phyloP scores from a whole-genome alignment of 2,797 vertebrate species.

The Cyprinella venusta region DNA sequence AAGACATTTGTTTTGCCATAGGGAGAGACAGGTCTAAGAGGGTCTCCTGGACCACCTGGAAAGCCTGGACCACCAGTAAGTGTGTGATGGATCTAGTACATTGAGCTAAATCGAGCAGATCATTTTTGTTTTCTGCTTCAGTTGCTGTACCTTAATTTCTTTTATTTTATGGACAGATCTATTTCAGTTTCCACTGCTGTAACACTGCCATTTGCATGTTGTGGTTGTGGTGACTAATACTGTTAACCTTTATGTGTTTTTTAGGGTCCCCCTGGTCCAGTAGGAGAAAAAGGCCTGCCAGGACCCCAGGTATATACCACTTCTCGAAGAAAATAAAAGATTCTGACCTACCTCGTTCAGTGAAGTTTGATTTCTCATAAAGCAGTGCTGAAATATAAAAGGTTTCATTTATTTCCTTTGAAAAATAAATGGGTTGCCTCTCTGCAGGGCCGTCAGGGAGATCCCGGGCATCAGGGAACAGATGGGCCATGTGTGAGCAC shows the following conservation, averaged over 20 bases:
- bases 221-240: not conserved
- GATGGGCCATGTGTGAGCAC: slow-evolving; percentile 79
- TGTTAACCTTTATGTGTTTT: slow-evolving; percentile 28
- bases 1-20: slow-evolving; percentile 54
- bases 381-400: slow-evolving; percentile 7
- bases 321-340: slow-evolving; percentile 7
- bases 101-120: not conserved
- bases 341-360: not conserved
- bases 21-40: slow-evolving; percentile 81
- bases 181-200: not conserved
- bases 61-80: slow-evolving; percentile 82
- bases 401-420: not conserved
- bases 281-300: slow-evolving; percentile 78
- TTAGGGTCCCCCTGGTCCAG: slow-evolving; percentile 79
- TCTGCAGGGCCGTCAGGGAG: slow-evolving; percentile 81
- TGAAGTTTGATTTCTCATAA: slow-evolving; percentile 3
- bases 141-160: not conserved
- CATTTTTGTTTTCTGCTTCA: not conserved
- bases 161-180: not conserved
- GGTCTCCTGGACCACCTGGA: slow-evolving; percentile 77
- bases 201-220: not conserved
- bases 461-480: slow-evolving; percentile 81
- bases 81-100: not conserved
- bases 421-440: not conserved
- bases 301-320: slow-evolving; percentile 80